phyloP scores from a whole-genome alignment of 1,140 invertebrate species.

The Eueides isabella region DNA sequence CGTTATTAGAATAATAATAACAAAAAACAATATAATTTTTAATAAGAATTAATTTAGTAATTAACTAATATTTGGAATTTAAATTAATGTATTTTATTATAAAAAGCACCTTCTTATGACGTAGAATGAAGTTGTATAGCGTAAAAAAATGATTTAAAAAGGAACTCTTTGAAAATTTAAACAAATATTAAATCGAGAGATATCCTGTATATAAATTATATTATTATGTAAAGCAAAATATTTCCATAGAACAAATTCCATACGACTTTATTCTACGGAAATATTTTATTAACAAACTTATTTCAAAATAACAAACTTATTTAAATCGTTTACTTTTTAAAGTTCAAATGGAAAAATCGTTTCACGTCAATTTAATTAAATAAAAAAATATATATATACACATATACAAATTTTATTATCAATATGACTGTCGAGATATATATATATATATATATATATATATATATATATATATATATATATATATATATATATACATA shows the following conservation, averaged over 20 bases:
- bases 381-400: background rate
- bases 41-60: background rate
- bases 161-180: slow-evolving; percentile 10
- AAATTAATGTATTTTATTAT: slow-evolving; percentile 1
- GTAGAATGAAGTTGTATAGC: slow-evolving; percentile 6
- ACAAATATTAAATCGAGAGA: slow-evolving; percentile 10
- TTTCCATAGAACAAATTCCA: too few species aligned
- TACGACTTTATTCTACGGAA: background rate
- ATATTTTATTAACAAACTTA: background rate
- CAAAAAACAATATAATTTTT: background rate
- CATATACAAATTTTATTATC: slow-evolving; percentile 1
- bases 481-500: too few species aligned
- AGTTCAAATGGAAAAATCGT: background rate
- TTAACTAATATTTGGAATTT: background rate
- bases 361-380: background rate
- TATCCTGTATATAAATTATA: background rate
- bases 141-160: background rate
- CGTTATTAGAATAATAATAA: background rate
- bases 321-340: background rate
- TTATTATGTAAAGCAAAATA: too few species aligned
- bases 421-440: background rate
- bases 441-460: too few species aligned
- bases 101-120: slow-evolving; percentile 5
- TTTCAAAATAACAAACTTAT: background rate
- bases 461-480: too few species aligned